Evolutionary conservation across 2,888 invertebrate genomes (phyloP), one percentile per base, ranked within the genome.

Genomic region (Silvanus unidentatus): DNA sequence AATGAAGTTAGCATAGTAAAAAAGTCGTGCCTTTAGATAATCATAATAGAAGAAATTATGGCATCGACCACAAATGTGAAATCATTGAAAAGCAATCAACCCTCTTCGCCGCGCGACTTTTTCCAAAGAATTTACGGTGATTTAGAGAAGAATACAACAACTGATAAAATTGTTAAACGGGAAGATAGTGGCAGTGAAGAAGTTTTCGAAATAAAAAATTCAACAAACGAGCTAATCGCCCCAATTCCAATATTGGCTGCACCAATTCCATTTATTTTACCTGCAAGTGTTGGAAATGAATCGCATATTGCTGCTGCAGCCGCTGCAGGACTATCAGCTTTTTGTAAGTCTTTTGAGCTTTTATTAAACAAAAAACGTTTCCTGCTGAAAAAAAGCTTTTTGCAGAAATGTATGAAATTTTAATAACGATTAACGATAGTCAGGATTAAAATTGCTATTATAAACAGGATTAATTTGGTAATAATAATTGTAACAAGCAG

Each of bases 51-150:
- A n/a, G n/a, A n/a, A n/a, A n/a, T n/a, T n/a, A 22, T 22, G 22
- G 8, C 22, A 22, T 22, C 22, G 22, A 22, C 4, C 22, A 22
- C 55, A 22, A 60, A 58, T 46, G 53, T n/a, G n/a, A n/a, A n/a
- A n/a, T n/a, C n/a, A n/a, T n/a, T 59, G 37, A 67, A 62, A 55
- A 43, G 55, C 12, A 57, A 56, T 12, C 70, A 73, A 47, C 88
- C 88, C 1, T 88, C 87, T 8, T 86, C 87, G 0, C 88, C 88
- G 44, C 76, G 88, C 16, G 83, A 85, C 60, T 89, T 89, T 69
- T 89, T 89, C 65, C 86, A 86, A 40, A 76, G 86, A 44, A 75
- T 89, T 32, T 89, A 89, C 62, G 89, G 88, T 1, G 82, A 88
- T 59, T 73, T 87, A n/a, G 87, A 88, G 54, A 53, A 57, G 28